Evolutionary conservation across 1,140 invertebrate species (phyloP), one percentile per base, ranked within the genome.

Genomic region (Calliopsis andreniformis): DNA sequence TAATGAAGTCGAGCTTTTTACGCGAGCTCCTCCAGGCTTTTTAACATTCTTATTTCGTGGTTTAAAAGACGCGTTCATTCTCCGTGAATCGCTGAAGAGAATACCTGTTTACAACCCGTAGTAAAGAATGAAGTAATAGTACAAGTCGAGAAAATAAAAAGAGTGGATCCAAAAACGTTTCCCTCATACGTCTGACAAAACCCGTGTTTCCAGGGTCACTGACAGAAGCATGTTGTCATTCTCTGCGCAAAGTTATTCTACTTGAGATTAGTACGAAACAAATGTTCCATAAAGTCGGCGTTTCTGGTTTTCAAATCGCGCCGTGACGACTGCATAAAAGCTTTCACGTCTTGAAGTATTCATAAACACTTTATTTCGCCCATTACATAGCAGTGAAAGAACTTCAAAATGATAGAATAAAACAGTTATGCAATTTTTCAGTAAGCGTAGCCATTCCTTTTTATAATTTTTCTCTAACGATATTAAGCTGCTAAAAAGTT

Each of bases 91-190:
- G 23, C 16, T 18, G 28, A 42, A 53, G 42, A 20, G 0, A 16
- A 47, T 42, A 30, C n/a, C 23, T 14, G 30, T 71, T 53, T 30
- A 62, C 16, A 12, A 16, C 7, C 12, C 0, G 32, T n/a, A 16
- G 49, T 70, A 70, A 70, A 59, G 18, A 14, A 28, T 7, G 56
- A 70, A 61, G 49, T 51, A 70, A 70, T 70, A 18, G 28, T 18
- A 23, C 25, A 43, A 59, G 14, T n/a, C 18, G 23, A 3, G 56
- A 61, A 39, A 70, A 70, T 59, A 69, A 47, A 32, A 55, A 6
- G 23, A 0, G 10, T 3, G 3, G 25, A 12, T 1, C 7, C 14
- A 8, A 35, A 59, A 47, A 70, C 58, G n/a, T 47, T 58, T 59
- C 30, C 51, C 25, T 20, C 28, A 4, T 3, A 12, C n/a, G n/a